Conservation (phyloP, 2,888 invertebrate genomes). For the Gibbula magus region DNA sequence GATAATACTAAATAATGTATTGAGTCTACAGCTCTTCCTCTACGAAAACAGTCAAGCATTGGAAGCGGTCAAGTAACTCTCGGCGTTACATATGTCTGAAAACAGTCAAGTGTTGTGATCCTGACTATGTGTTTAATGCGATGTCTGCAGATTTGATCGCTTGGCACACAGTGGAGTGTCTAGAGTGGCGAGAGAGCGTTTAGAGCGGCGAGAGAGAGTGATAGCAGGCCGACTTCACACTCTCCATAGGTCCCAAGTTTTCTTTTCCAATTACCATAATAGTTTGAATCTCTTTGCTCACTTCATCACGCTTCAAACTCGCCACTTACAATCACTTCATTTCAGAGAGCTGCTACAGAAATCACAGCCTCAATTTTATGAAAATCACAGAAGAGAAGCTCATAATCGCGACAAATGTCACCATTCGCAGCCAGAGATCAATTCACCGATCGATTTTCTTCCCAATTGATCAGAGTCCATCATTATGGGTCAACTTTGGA, state of each 20-base stretch:
- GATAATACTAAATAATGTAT: no score
- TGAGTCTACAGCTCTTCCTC: no score
- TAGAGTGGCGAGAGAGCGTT: no score
- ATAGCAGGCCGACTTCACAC: no score
- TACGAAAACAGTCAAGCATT: no score
- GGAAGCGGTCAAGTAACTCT: no score
- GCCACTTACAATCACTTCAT: neutral
- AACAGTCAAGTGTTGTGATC: no score
- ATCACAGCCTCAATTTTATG: constrained; percentile 12
- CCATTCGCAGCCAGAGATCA: constrained; percentile 10
- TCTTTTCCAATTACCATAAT: constrained; percentile 6
- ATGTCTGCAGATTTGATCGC: no score
- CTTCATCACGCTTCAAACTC: neutral
- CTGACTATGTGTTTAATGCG: no score
- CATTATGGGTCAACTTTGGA: constrained; percentile 1
- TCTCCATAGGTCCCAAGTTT: neutral
- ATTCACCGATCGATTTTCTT: constrained; percentile 16
- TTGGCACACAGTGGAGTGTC: no score
- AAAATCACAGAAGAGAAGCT: constrained; percentile 19
- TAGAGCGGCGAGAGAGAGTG: no score
- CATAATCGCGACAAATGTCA: constrained; percentile 21
- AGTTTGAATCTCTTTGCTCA: neutral
- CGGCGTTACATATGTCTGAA: no score
- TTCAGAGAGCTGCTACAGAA: neutral
- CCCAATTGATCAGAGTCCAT: constrained; percentile 2